Base-by-base conservation (phyloP, 2,888 invertebrate species). In the Zonitis immaculata region DNA sequence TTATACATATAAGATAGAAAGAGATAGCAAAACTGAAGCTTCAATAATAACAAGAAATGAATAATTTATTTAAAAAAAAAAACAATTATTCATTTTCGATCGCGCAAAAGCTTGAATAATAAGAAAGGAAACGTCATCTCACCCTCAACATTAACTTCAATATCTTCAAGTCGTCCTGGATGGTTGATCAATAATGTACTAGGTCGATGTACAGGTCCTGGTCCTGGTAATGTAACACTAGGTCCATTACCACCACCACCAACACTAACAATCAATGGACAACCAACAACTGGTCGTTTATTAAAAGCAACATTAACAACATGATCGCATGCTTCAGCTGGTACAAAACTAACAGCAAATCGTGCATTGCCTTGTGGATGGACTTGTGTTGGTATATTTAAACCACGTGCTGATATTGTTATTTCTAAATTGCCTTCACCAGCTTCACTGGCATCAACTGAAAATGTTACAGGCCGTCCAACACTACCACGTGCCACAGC, bases 371-470 rank as follows among this genome's bases (percentile, higher is more conserved):
- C 95, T 76, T 94, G 89, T 7, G 94, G 92, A 52, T 73, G 92
- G 43, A 95, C 95, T 82, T 95, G 95, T 49, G 95, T 95, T 45
- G 95, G 95, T 68, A 96, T 94, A 73, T 96, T 93, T 59, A 92
- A 83, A 49, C 95, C 93, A 73, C 91, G 84, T 42, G 95, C 92
- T 57, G 93, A 92, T 65, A 99, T 95, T 44, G 95, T 95, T 63
- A 98, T 97, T 78, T 98, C 97, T 62, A 98, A 79, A 76, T 94
- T 94, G 48, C 98, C 98, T 78, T 97, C 97, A 8, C 98, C 98
- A 44, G 97, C 95, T 74, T 94, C 89, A 59, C 92, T 92, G 3
- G 96, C 96, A 75, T 98, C 96, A 47, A 97, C 95, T 14, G 91
- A 91, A 70, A 96, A 89, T 69, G 95, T 93, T n/a, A 95, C 91